Conservation (phyloP, 2,888 invertebrate genomes). For the Drosophila paracracens region DNA sequence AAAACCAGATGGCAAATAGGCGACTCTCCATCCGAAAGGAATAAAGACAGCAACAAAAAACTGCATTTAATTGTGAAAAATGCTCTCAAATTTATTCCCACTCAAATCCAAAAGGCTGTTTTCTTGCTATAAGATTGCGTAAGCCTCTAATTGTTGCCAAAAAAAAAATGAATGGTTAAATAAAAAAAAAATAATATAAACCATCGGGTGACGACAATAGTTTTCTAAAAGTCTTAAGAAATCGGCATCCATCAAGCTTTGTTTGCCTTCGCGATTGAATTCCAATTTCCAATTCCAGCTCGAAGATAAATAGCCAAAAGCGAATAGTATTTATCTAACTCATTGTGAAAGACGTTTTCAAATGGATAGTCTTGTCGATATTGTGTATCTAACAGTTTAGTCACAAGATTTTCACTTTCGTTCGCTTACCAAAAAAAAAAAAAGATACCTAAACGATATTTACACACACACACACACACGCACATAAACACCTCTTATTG, state of each 20-base stretch:
- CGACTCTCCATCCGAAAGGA: constrained; percentile 33
- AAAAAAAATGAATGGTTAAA: constrained; percentile 21
- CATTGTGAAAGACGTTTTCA: constrained; percentile 58
- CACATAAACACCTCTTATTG: constrained; percentile 8
- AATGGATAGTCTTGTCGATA: constrained; percentile 47
- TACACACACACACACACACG: constrained; percentile 14
- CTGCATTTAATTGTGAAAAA: constrained; percentile 53
- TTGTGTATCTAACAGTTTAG: constrained; percentile 56
- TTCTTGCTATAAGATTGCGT: constrained; percentile 32
- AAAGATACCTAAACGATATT: constrained; percentile 37
- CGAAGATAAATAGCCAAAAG: constrained; percentile 37
- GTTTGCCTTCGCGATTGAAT: constrained; percentile 59
- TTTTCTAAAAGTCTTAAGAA: constrained; percentile 41
- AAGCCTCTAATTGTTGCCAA: constrained; percentile 48
- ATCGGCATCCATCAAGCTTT: constrained; percentile 42
- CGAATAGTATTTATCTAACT: constrained; percentile 62
- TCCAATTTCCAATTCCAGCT: constrained; percentile 48
- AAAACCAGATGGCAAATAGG: constrained; percentile 47
- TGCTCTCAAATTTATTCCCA: constrained; percentile 30
- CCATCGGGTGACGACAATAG: constrained; percentile 28
- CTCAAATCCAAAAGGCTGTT: constrained; percentile 25
- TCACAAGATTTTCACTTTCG: constrained; percentile 69
- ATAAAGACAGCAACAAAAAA: constrained; percentile 28
- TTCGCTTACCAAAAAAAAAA: constrained; percentile 50
- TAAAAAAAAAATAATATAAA: constrained; percentile 14